Percentiles rank a stretch among this genome's conserved stretches.
Conservation (phyloP, 2,113 vertebrate species). For the Labeo rohita region DNA sequence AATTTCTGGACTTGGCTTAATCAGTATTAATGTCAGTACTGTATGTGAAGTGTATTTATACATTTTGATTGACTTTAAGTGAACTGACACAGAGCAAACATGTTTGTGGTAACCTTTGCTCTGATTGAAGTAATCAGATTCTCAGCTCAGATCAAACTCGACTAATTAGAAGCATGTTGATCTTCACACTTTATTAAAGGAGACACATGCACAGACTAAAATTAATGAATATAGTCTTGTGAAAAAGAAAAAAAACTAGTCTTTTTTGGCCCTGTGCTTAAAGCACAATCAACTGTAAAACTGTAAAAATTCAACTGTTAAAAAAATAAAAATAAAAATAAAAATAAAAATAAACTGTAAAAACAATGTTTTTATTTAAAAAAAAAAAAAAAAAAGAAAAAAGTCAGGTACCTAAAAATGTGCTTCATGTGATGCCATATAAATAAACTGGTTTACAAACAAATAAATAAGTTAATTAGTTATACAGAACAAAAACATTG, state of each 20-base stretch:
- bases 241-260: neutral
- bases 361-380: too few relatives aligned
- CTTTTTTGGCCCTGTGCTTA: neutral
- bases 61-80: slow-evolving; percentile 8
- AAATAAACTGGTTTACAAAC: neutral
- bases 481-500: too few relatives aligned
- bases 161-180: neutral
- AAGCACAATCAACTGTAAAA: neutral
- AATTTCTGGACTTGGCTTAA: neutral
- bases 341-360: too few relatives aligned
- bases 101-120: slow-evolving; percentile 3
- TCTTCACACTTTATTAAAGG: slow-evolving; percentile 16
- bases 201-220: neutral
- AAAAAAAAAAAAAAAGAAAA: neutral
- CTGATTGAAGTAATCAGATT: neutral
- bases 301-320: neutral
- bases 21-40: too few relatives aligned
- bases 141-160: neutral
- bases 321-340: too few relatives aligned
- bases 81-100: slow-evolving; percentile 47
- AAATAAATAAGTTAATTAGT: too few relatives aligned
- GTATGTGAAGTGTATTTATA: too few relatives aligned
- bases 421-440: neutral
- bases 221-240: neutral
- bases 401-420: neutral